Percentiles rank a stretch among this genome's conserved stretches.
These are phyloP conservation scores for Notoglanidium macrostoma DNA, from an alignment of 2,797 vertebrate species.

Conservation along the genomic window DNA sequence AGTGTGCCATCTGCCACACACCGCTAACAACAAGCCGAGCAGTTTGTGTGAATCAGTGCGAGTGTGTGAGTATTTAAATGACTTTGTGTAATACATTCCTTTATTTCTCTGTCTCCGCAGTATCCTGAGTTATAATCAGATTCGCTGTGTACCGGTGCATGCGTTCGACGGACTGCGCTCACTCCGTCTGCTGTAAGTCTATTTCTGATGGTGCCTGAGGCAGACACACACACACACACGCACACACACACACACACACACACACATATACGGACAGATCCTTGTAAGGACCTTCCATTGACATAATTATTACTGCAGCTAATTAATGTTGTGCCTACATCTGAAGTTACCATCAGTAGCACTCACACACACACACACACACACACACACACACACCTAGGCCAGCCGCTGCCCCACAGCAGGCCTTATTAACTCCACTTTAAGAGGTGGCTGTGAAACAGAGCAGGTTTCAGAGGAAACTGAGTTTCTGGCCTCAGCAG, in stretches of 20 bases:
- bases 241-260: slow-evolving; percentile 26
- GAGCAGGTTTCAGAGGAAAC: slow-evolving; percentile 31
- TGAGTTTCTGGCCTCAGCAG: slow-evolving; percentile 36
- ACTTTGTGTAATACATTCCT: neutral
- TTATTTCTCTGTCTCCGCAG: slow-evolving; percentile 71
- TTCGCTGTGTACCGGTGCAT: slow-evolving; percentile 90
- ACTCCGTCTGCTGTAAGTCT: slow-evolving; percentile 92
- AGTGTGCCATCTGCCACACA: slow-evolving; percentile 68
- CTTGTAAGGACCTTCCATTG: neutral
- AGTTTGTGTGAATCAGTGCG: neutral
- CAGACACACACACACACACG: neutral
- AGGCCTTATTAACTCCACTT: slow-evolving; percentile 40
- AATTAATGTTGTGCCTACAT: neutral
- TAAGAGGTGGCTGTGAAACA: slow-evolving; percentile 40
- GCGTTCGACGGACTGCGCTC: slow-evolving; percentile 91
- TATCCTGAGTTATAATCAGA: slow-evolving; percentile 96
- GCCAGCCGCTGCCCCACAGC: slow-evolving; percentile 38
- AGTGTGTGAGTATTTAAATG: slow-evolving; percentile 11
- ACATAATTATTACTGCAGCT: slow-evolving; percentile 8
- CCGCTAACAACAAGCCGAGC: neutral
- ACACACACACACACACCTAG: slow-evolving; percentile 27
- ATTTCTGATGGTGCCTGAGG: neutral
- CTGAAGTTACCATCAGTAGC: neutral
- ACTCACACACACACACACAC: slow-evolving; percentile 31
- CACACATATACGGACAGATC: slow-evolving; percentile 26